A percentile compares a stretch with the other conserved stretches of the same genome.
These are phyloP conservation scores for Pristionchus entomophagus DNA, from an alignment of 2,888 invertebrate genomes.

Conservation along the genomic window DNA sequence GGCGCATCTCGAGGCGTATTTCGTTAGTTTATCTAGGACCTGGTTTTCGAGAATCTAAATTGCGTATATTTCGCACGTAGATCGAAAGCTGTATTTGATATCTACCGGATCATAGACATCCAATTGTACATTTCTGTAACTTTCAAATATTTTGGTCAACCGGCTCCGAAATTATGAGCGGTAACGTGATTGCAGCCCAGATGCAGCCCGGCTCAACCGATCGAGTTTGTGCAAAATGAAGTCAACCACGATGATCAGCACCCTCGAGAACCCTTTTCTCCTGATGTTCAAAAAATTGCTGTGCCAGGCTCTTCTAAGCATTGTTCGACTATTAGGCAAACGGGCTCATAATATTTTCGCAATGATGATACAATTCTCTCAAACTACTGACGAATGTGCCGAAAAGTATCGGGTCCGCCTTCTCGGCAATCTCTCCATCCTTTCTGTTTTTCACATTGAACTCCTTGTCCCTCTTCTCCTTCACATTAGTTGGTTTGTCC, in stretches of 20 bases:
- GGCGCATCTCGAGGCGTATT: no score
- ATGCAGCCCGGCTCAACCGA: neutral
- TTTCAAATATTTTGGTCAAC: neutral
- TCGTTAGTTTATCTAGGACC: no score
- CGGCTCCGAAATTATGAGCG: neutral
- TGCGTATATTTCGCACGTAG: neutral
- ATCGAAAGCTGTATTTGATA: neutral
- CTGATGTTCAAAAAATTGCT: neutral
- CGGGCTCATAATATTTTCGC: neutral
- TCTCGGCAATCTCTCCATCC: no score
- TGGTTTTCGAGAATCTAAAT: neutral
- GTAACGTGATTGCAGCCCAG: no score
- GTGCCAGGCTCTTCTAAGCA: neutral
- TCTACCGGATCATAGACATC: neutral
- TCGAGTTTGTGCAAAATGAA: neutral
- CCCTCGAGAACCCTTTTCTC: neutral
- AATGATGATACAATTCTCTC: no score
- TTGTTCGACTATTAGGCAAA: neutral
- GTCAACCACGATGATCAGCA: slow-evolving; percentile 3
- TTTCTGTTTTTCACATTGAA: no score
- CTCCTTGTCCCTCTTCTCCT: no score
- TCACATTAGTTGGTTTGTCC: no score
- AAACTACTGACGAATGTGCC: no score
- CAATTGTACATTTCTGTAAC: neutral
- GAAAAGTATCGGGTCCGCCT: no score